Percentiles rank a stretch among this genome's conserved stretches.
phyloP scores from a whole-genome alignment of 2,797 vertebrate species.

The Pseudomugil tenellus region DNA sequence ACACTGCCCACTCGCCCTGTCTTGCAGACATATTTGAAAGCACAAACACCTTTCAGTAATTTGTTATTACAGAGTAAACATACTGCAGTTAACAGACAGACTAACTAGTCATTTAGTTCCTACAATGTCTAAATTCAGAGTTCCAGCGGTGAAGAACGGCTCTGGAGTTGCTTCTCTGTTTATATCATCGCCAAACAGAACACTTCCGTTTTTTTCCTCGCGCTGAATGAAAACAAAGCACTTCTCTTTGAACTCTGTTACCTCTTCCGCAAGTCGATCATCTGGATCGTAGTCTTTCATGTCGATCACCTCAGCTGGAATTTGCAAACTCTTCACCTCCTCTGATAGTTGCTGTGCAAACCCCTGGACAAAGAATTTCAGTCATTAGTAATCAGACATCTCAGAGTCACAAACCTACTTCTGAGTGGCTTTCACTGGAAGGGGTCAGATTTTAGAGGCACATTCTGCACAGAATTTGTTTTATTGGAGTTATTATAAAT shows the following conservation, averaged over 20 bases:
- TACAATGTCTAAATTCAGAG: not conserved
- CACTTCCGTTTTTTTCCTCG: not conserved
- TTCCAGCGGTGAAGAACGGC: not conserved
- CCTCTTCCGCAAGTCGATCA: constrained; percentile 90
- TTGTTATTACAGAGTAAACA: not conserved
- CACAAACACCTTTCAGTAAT: not conserved
- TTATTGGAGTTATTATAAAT: not conserved
- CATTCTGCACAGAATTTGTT: not conserved
- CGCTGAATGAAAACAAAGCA: not conserved
- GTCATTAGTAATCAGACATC: not conserved
- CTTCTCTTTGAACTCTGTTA: constrained; percentile 43
- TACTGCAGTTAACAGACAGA: not conserved
- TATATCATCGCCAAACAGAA: not conserved
- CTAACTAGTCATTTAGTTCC: not conserved
- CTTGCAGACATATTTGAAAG: constrained; percentile 1
- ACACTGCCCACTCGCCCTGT: not conserved
- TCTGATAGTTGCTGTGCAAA: constrained; percentile 87
- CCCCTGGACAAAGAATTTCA: constrained; percentile 69
- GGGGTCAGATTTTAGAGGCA: not conserved
- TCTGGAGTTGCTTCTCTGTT: not conserved
- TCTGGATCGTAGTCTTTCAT: constrained; percentile 93
- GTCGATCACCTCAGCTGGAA: constrained; percentile 83
- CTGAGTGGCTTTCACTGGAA: no score
- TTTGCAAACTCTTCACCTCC: constrained; percentile 73
- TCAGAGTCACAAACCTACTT: not conserved